Conservation (phyloP, 2,113 vertebrate genomes). For the Mesitornis unicolor region DNA sequence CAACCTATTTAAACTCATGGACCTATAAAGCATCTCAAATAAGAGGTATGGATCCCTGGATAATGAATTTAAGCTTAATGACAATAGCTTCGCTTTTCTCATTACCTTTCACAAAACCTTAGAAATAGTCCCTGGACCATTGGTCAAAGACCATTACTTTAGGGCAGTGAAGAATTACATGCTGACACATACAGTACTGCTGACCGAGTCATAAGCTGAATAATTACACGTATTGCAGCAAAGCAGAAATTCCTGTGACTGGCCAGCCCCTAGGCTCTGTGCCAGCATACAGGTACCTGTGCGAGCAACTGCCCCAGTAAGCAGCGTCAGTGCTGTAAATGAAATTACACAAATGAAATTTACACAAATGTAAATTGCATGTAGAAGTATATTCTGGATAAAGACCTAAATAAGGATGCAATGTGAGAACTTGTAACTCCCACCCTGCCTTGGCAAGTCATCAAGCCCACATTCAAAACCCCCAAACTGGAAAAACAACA, state of each 20-base stretch:
- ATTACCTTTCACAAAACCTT: constrained; percentile 3
- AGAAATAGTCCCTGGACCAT: background rate
- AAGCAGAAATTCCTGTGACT: background rate
- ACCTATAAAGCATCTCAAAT: background rate
- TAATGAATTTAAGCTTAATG: constrained; percentile 46
- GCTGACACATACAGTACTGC: constrained; percentile 15
- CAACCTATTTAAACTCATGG: background rate
- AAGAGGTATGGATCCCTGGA: background rate
- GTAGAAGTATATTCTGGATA: background rate
- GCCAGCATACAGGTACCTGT: background rate
- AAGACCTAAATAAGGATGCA: background rate
- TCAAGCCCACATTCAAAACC: background rate
- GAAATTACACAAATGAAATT: too few species aligned
- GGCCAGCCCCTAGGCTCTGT: background rate
- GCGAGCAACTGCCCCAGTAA: background rate
- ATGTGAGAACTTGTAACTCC: background rate
- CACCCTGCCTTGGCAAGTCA: background rate
- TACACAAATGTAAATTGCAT: background rate
- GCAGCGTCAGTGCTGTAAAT: background rate
- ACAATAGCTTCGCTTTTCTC: constrained; percentile 4
- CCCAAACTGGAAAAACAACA: background rate
- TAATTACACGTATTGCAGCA: background rate
- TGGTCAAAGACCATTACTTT: constrained; percentile 26
- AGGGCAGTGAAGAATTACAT: background rate
- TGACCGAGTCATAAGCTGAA: background rate